Evolutionary conservation across 2,113 vertebrate species (phyloP), one percentile per base, ranked within the genome.

Genomic region (Nannospalax galili): DNA sequence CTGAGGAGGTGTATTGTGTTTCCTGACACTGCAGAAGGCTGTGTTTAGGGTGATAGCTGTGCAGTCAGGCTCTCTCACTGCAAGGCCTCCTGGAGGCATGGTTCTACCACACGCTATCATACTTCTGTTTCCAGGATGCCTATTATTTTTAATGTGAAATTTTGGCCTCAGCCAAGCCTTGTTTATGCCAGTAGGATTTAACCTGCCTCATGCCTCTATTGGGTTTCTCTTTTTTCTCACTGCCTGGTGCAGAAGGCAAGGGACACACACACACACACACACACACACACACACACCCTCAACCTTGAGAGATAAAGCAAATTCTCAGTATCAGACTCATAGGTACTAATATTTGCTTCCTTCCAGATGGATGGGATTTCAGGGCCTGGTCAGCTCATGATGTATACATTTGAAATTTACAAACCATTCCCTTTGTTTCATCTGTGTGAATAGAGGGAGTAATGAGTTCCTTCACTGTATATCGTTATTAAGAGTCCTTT

Each of bases 401-500:
- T 94, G 88, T 95, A 94, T 78, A 95, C 90, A 90, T 97, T 92
- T 92, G 95, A 90, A 92, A 93, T 96, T 87, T 94, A 67, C 86
- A 92, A 97, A 96, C 77, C 0, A 4, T 94, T 94, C 48, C 48
- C 82, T 97, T 96, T 95, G 97, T 98, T 98, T 97, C 96, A 88
- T 98, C 98, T 97, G 93, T 98, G 97, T 97, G 98, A 97, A 94
- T 93, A 62, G 97, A 93, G 93, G 95, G 19, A 90, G 96, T 98
- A 98, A 98, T 94, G 97, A 97, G 97, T 97, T 98, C 97, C 96
- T 95, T 98, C 94, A 92, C 96, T 97, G 97, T 96, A 96, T 96
- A 93, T 97, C 95, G 85, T 98, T 98, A 98, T 98, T 98, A 98
- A 98, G 98, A 98, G 98, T 97, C 97, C 97, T 98, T 98, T 98